Conservation (phyloP, 2,888 invertebrate genomes). For the Cephus sareptanus region DNA sequence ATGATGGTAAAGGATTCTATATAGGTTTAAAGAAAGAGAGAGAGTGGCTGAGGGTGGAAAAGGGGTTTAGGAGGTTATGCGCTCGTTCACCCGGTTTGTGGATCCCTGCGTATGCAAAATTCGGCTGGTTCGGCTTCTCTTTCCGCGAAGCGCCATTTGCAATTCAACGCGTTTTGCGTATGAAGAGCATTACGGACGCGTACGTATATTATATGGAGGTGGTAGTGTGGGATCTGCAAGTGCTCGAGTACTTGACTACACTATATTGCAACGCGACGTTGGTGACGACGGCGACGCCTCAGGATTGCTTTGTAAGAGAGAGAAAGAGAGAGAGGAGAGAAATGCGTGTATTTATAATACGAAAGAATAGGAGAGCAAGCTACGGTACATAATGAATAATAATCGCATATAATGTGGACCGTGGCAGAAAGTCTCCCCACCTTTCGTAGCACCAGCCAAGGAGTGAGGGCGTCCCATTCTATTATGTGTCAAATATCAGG, state of each 20-base stretch:
- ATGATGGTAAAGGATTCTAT: not conserved
- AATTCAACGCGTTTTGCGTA: slow-evolving; percentile 45
- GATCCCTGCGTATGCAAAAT: slow-evolving; percentile 24
- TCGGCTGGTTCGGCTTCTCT: slow-evolving; percentile 28
- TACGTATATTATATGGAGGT: not conserved
- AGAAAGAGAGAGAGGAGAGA: slow-evolving; percentile 15
- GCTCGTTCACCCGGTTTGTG: slow-evolving; percentile 1
- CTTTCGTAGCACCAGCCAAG: not conserved
- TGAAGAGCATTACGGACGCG: not conserved
- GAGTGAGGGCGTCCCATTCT: slow-evolving; percentile 28
- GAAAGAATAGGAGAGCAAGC: slow-evolving; percentile 28
- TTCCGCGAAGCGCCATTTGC: slow-evolving; percentile 41
- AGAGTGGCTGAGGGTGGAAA: not conserved
- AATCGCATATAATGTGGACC: slow-evolving; percentile 52
- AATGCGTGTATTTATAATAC: no score
- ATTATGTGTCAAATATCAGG: slow-evolving; percentile 55
- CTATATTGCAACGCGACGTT: slow-evolving; percentile 18
- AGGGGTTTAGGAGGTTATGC: not conserved
- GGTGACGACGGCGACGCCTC: slow-evolving; percentile 27
- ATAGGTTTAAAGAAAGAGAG: not conserved
- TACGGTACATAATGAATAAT: slow-evolving; percentile 60
- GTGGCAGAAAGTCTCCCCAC: slow-evolving; percentile 18
- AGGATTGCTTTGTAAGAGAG: slow-evolving; percentile 23
- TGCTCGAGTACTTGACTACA: not conserved
- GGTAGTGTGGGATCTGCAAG: not conserved